These are phyloP conservation scores for Lepus timidus DNA, from an alignment of 2,113 vertebrate species.

Conservation along the genomic window DNA sequence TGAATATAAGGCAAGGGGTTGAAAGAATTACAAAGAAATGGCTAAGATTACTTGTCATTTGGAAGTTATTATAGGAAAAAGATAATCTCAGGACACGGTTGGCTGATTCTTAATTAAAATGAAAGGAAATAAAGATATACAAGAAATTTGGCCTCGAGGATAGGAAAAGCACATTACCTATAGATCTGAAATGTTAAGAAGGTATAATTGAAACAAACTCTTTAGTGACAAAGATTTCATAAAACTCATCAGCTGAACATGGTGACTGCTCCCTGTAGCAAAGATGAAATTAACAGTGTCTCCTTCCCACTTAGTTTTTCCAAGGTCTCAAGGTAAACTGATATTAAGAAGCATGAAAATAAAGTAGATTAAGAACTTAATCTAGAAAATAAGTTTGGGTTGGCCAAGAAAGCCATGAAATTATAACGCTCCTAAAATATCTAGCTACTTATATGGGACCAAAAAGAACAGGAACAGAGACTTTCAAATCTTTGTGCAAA, in stretches of 20 bases:
- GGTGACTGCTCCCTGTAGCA: not conserved
- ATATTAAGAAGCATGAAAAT: not conserved
- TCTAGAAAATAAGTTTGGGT: not conserved
- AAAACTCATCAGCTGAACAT: not conserved
- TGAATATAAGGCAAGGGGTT: not conserved
- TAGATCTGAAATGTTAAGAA: not conserved
- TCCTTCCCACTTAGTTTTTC: not conserved
- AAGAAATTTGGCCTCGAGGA: not conserved
- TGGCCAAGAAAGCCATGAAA: not conserved
- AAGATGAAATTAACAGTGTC: not conserved
- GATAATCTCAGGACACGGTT: not conserved
- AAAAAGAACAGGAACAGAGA: not conserved
- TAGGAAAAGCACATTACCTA: not conserved
- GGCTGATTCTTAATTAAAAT: constrained; percentile 48
- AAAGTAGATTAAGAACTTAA: not conserved
- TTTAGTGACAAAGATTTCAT: not conserved
- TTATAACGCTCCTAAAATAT: not conserved
- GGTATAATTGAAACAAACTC: not conserved
- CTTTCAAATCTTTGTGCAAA: not conserved
- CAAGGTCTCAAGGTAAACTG: not conserved
- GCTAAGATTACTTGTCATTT: not conserved
- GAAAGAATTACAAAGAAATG: constrained; percentile 28
- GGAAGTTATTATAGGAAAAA: constrained; percentile 39
- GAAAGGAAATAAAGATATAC: constrained; percentile 38
- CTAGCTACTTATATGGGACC: not conserved